Evolutionary conservation across 2,888 invertebrate species (phyloP), one percentile per base, ranked within the genome.

Genomic region (Pycnomerus fuliginosus): DNA sequence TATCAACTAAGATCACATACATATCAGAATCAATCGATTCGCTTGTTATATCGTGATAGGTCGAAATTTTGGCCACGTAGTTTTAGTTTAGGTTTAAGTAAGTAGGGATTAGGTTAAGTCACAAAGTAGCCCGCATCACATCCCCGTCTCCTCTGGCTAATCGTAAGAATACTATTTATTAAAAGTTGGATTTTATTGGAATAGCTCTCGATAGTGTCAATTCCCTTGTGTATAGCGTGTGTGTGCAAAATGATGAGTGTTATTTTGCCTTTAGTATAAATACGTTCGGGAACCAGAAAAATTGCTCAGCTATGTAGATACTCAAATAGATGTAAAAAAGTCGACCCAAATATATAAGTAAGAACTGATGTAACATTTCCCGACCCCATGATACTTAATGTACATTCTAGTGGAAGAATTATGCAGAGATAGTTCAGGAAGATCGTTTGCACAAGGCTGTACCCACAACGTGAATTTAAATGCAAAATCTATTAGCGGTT

Each of bases 1-100:
- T 70, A 71, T 71, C 73, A 73, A 72, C 73, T 72, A 65, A 73
- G 71, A 71, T 70, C 71, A 64, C 68, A 70, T 68, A 72, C 73
- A 73, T 73, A 73, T 73, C 73, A 73, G 72, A 71, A 69, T 70
- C 71, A 43, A 55, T 55, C 59, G 70, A 69, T 66, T 70, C 72
- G 62, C 58, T 60, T 69, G 61, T 66, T 64, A 69, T 60, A 64
- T 60, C 58, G 68, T 69, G 68, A 69, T 69, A 69, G 68, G 65
- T 61, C 67, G 55, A 52, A 37, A 48, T 50, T 50, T 56, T 54
- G 62, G 54, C 55, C 62, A 58, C 29, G 42, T 60, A 59, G 48
- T 43, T 48, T 44, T 35, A 35, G 34, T 51, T 51, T 42, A 37
- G 15, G 37, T 20, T 31, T 50, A 48, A 54, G 45, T 22, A 30